A percentile compares a stretch with the other conserved stretches of the same genome.
Evolutionary conservation across 2,113 vertebrate genomes (phyloP).

Genomic region (human): GRCh38 chr3:75915501-75916000

Average conservation of each 20-base stretch:
- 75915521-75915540: not conserved
- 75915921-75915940: not conserved
- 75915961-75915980: not conserved
- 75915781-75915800: not conserved
- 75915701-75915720: not conserved
- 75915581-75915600: not conserved
- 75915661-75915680: not conserved
- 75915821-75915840: not conserved
- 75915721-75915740: not conserved
- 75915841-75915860: not conserved
- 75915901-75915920: not conserved
- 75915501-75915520: not conserved
- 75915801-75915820: not conserved
- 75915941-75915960: not conserved
- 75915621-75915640: fast-evolving
- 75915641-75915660: not conserved
- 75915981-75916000: not conserved
- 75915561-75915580: not conserved
- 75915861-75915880: not conserved
- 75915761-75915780: not conserved
- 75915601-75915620: not conserved
- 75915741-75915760: not conserved
- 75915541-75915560: not conserved
- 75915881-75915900: not conserved
- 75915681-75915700: not conserved